Evolutionary conservation across 2,888 invertebrate genomes (phyloP).

Genomic region (Pachymerium ferrugineum): DNA sequence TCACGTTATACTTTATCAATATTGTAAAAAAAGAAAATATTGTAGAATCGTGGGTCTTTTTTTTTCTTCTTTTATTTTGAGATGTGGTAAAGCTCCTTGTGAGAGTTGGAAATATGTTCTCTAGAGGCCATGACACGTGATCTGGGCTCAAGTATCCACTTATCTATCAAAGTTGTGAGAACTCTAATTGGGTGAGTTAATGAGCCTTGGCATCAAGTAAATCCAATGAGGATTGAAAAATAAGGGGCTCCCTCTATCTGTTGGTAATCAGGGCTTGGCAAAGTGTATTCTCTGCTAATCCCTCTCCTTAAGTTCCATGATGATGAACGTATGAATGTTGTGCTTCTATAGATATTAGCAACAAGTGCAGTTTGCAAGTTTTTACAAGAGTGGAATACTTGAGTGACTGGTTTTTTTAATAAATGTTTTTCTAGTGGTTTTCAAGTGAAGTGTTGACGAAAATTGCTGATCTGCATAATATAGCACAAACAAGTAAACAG

Average conservation of each 20-base stretch:
- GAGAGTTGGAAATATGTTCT: constrained; percentile 20
- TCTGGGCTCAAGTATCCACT: constrained; percentile 27
- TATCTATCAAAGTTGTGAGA: constrained; percentile 22
- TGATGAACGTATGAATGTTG: not conserved
- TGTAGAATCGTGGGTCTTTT: not conserved
- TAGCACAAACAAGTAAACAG: too few relatives aligned
- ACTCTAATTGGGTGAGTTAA: constrained; percentile 27
- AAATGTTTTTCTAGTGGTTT: too few relatives aligned
- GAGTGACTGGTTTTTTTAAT: too few relatives aligned
- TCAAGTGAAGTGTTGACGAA: too few relatives aligned
- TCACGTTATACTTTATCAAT: too few relatives aligned
- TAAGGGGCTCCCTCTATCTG: constrained; percentile 9
- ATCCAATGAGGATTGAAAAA: constrained; percentile 25
- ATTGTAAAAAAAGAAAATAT: not conserved
- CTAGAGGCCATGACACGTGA: constrained; percentile 15
- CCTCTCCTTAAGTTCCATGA: not conserved
- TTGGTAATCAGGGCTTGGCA: constrained; percentile 8
- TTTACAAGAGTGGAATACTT: too few relatives aligned
- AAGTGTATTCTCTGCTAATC: not conserved
- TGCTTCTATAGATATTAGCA: not conserved
- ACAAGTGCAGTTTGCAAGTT: too few relatives aligned
- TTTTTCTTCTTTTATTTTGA: not conserved
- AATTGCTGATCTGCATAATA: too few relatives aligned
- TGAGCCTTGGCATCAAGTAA: constrained; percentile 25
- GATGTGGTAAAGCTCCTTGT: constrained; percentile 9